Percentiles rank a stretch among this genome's conserved stretches.
Evolutionary conservation across 2,113 vertebrate species (phyloP).

Genomic region (Eleginops maclovinus): DNA sequence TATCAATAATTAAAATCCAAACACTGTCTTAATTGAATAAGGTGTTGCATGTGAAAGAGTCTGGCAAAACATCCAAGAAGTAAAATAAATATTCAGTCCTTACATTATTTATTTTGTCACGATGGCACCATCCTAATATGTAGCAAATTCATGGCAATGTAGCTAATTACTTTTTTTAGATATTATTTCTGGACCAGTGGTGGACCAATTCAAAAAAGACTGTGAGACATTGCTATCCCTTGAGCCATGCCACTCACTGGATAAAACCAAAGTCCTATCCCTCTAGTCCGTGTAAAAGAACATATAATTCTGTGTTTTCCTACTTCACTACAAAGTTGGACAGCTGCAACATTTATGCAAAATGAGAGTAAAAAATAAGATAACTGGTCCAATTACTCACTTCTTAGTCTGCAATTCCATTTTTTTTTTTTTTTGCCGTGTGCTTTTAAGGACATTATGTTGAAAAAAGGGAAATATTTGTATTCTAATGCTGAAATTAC

Average conservation of each 20-base stretch:
- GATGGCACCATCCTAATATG: neutral
- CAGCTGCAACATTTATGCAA: neutral
- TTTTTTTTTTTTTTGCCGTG: neutral
- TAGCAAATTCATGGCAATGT: neutral
- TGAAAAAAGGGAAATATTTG: neutral
- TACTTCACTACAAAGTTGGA: no score
- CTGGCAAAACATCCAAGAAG: conserved; percentile 7
- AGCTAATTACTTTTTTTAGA: neutral
- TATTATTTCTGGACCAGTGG: neutral
- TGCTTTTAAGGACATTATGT: conserved; percentile 4
- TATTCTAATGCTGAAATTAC: neutral
- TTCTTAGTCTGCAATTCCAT: neutral
- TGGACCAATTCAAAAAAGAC: neutral
- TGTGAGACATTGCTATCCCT: neutral
- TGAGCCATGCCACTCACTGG: neutral
- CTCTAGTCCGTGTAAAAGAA: neutral
- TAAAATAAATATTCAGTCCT: neutral
- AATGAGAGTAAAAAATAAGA: neutral
- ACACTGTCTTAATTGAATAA: conserved; percentile 26
- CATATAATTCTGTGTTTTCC: neutral
- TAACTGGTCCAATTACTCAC: neutral
- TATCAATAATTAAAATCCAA: conserved; percentile 53
- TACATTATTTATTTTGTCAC: neutral
- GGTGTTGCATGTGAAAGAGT: neutral
- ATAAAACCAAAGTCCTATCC: neutral